phyloP scores from a whole-genome alignment of 2,888 invertebrate genomes.

The Plebejus anna region DNA sequence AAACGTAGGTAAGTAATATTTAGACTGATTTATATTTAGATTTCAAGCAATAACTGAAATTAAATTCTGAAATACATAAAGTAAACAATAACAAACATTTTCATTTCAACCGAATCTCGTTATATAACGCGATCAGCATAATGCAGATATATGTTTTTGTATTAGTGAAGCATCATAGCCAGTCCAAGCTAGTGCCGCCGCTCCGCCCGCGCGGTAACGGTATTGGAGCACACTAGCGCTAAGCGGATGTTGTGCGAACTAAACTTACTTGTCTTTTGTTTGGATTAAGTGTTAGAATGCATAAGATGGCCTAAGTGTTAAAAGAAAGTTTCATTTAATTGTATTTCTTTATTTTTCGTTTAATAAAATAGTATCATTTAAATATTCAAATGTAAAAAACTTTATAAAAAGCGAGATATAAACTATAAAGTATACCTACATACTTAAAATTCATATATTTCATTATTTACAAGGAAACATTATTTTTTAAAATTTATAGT shows the following conservation, averaged over 20 bases:
- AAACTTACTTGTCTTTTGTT: not conserved
- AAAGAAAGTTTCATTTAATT: not conserved
- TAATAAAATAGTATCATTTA: not conserved
- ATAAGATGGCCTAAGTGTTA: not conserved
- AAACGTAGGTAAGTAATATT: not conserved
- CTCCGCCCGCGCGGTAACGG: conserved; percentile 49
- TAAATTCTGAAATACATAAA: conserved; percentile 1
- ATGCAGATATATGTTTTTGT: conserved; percentile 35
- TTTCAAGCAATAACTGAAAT: conserved; percentile 9
- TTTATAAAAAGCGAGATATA: not conserved
- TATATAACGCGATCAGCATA: conserved; percentile 32
- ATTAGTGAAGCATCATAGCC: conserved; percentile 26
- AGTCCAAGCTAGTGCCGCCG: conserved; percentile 50
- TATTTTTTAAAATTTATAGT: not conserved
- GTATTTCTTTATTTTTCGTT: not conserved
- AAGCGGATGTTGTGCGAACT: conserved; percentile 37
- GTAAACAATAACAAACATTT: conserved; percentile 15
- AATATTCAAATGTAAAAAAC: not conserved
- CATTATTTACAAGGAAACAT: too few species aligned
- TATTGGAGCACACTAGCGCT: conserved; percentile 45
- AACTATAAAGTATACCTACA: too few species aligned
- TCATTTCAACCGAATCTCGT: conserved; percentile 19
- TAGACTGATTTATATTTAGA: conserved; percentile 1
- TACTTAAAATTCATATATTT: too few species aligned
- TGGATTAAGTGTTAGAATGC: not conserved